These are phyloP conservation scores for Philopotamus ludificatus DNA, from an alignment of 1,140 invertebrate genomes.

Conservation along the genomic window DNA sequence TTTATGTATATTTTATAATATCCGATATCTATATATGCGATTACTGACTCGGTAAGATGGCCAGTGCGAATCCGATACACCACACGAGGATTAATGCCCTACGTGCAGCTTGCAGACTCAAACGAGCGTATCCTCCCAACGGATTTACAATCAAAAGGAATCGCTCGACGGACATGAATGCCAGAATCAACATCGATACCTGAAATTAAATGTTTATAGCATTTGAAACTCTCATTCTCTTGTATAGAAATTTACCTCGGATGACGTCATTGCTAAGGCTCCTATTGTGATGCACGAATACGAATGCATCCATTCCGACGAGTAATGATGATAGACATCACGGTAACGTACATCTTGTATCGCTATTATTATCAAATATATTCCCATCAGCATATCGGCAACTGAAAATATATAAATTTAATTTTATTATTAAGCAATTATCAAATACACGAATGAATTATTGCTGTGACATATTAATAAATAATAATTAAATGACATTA, in stretches of 20 bases:
- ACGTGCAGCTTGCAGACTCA: constrained; percentile 59
- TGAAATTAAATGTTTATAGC: constrained; percentile 50
- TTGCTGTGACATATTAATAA: neutral
- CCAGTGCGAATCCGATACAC: constrained; percentile 63
- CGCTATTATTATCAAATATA: constrained; percentile 73
- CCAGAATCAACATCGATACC: constrained; percentile 69
- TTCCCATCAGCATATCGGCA: constrained; percentile 78
- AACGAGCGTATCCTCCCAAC: constrained; percentile 58
- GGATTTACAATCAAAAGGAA: constrained; percentile 71
- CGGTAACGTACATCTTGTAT: constrained; percentile 65
- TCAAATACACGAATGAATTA: neutral
- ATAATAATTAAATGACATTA: neutral
- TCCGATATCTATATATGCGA: neutral
- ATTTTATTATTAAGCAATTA: neutral
- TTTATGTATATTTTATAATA: constrained; percentile 10
- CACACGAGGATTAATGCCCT: constrained; percentile 62
- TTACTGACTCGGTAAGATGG: constrained; percentile 64
- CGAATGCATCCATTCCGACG: constrained; percentile 68
- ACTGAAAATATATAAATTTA: constrained; percentile 47
- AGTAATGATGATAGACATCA: constrained; percentile 61
- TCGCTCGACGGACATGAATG: constrained; percentile 75
- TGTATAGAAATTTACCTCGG: no score
- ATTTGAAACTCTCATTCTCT: no score
- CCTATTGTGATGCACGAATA: constrained; percentile 66
- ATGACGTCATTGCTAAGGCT: constrained; percentile 67